Percentiles rank a stretch among this genome's conserved stretches.
Evolutionary conservation across 1,140 invertebrate species (phyloP).

Genomic region (Rhagoletis pomonella): DNA sequence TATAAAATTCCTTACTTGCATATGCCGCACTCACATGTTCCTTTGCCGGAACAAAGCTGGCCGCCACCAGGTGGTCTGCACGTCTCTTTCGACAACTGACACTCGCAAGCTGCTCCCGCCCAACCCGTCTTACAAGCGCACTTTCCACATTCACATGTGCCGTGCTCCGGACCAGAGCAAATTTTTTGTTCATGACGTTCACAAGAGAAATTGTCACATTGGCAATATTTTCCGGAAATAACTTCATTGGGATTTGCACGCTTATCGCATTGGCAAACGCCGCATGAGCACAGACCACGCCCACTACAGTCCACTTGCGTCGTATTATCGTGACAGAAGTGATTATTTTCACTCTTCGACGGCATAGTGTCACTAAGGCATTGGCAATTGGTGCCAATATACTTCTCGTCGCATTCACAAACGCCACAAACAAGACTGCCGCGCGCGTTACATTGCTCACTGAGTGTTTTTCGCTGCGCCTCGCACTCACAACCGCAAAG

Average conservation of each 20-base stretch:
- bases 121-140: constrained; percentile 86
- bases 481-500: constrained; percentile 94
- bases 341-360: constrained; percentile 74
- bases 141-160: constrained; percentile 84
- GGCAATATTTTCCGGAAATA: constrained; percentile 85
- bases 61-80: constrained; percentile 78
- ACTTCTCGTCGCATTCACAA: constrained; percentile 86
- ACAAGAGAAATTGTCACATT: constrained; percentile 97
- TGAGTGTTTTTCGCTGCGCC: constrained; percentile 73
- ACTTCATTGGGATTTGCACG: constrained; percentile 71
- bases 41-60: constrained; percentile 87
- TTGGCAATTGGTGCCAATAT: constrained; percentile 90
- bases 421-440: constrained; percentile 90
- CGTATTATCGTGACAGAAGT: constrained; percentile 85
- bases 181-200: constrained; percentile 86
- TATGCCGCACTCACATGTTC: constrained; percentile 90
- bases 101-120: constrained; percentile 88
- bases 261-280: constrained; percentile 82
- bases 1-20: constrained; percentile 78
- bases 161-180: constrained; percentile 85
- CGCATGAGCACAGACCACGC: constrained; percentile 87
- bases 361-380: constrained; percentile 78
- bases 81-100: constrained; percentile 77
- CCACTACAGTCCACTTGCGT: constrained; percentile 83
- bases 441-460: constrained; percentile 78